Evolutionary conservation across 2,797 vertebrate species (phyloP), one percentile per base, ranked within the genome.

Genomic region (Acanthopagrus latus): DNA sequence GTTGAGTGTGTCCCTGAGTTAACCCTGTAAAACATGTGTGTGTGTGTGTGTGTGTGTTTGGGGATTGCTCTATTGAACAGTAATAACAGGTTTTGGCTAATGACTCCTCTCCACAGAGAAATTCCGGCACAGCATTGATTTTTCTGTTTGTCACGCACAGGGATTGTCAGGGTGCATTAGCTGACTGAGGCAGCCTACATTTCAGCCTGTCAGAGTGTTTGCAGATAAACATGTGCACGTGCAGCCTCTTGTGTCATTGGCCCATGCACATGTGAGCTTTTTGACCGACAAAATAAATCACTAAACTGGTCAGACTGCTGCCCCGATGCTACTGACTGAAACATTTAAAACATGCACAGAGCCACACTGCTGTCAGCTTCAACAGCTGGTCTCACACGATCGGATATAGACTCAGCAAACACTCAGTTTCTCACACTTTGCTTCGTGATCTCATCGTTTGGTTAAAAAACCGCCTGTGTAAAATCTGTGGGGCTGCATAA

Each of bases 141-240:
- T 86, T 68, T 38, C 62, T 70, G 67, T 71, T 69, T 73, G 79
- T 81, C 85, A 78, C 41, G 2, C 74, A 62, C 3, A 0, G 70
- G 38, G 71, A 78, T 74, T 88, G 84, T 83, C 77, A 84, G 81
- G 67, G 57, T 62, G 78, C 82, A 84, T 92, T 89, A 85, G 76
- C 74, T 74, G 78, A 85, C 74, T 14, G 47, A 78, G 69, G 72
- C 77, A 41, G 74, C 47, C 18, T 38, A 66, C 60, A 73, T 76
- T 78, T 81, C 38, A 13, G 38, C 80, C 85, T 58, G 86, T 92
- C 89, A 67, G 71, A 78, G 62, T 47, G 54, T 73, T 75, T 63
- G 16, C 63, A 70, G 60, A 65, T 86, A 91, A 92, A 92, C 91
- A 81, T 54, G 43, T 70, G 65, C 65, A 74, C 21, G 17, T 80